phyloP scores from a whole-genome alignment of 1,140 invertebrate genomes.

The Rhizoglyphus robini region DNA sequence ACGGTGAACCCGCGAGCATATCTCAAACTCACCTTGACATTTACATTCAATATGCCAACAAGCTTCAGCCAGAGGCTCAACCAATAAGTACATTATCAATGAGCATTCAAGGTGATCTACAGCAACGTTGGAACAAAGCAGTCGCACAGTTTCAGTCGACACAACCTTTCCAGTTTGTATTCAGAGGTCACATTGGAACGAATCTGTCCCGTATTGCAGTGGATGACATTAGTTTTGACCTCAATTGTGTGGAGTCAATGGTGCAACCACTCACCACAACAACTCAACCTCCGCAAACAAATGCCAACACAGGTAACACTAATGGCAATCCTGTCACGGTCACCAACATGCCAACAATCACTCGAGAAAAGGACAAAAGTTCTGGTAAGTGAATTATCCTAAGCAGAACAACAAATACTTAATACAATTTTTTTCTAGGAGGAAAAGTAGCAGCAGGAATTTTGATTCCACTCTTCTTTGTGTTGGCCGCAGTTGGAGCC shows the following conservation, averaged over 20 bases:
- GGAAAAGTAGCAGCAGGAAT: too few relatives aligned
- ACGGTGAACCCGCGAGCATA: background rate
- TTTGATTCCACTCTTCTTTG: too few relatives aligned
- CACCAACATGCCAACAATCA: too few relatives aligned
- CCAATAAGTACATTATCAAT: background rate
- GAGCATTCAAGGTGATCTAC: background rate
- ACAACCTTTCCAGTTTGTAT: constrained; percentile 5
- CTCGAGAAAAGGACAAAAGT: too few relatives aligned
- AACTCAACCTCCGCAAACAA: too few relatives aligned
- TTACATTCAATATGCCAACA: background rate
- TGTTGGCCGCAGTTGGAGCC: too few relatives aligned
- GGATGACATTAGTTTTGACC: background rate
- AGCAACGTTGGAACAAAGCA: constrained; percentile 7
- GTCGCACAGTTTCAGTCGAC: background rate
- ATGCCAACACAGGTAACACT: too few relatives aligned
- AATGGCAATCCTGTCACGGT: too few relatives aligned
- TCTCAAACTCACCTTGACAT: background rate
- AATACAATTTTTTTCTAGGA: too few relatives aligned
- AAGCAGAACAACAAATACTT: too few relatives aligned
- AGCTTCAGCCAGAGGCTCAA: background rate
- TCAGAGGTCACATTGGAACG: background rate
- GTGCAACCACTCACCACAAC: background rate
- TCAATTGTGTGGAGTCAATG: background rate
- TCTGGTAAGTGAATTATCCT: too few relatives aligned
- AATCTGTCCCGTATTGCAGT: background rate